These are phyloP conservation scores for Chelonus insularis DNA, from an alignment of 1,140 invertebrate genomes.

Conservation along the genomic window DNA sequence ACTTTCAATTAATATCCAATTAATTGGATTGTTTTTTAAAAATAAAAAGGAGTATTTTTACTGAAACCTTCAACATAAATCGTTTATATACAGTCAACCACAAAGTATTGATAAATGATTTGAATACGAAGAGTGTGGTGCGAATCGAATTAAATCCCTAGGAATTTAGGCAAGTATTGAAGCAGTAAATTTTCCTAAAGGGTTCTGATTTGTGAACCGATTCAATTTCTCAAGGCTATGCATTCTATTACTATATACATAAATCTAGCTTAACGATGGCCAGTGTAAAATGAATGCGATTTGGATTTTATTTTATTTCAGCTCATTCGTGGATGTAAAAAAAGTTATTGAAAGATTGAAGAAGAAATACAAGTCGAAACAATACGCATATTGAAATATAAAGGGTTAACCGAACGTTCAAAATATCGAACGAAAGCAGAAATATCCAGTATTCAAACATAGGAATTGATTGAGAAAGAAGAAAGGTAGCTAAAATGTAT, in stretches of 20 bases:
- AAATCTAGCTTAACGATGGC: background rate
- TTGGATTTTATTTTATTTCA: background rate
- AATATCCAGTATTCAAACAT: too few relatives aligned
- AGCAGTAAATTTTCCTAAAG: background rate
- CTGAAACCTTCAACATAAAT: too few relatives aligned
- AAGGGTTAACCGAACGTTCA: background rate
- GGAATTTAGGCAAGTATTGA: slow-evolving; percentile 1
- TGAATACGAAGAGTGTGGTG: background rate
- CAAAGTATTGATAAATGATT: background rate
- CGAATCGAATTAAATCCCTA: background rate
- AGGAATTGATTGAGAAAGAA: too few relatives aligned
- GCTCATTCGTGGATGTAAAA: background rate
- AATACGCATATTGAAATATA: slow-evolving; percentile 14
- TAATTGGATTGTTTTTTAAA: too few relatives aligned
- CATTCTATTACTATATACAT: background rate
- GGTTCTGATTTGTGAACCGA: background rate
- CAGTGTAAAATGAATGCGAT: background rate
- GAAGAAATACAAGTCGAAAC: slow-evolving; percentile 32
- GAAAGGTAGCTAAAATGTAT: too few relatives aligned
- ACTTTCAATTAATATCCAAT: too few relatives aligned
- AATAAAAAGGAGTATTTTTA: too few relatives aligned
- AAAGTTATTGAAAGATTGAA: slow-evolving; percentile 10
- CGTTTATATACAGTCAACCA: background rate
- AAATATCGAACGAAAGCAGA: background rate
- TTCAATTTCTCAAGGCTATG: background rate